Percentiles rank a stretch among this genome's conserved stretches.
Evolutionary conservation across 2,888 invertebrate genomes (phyloP).

Genomic region (Brachycybe producta): DNA sequence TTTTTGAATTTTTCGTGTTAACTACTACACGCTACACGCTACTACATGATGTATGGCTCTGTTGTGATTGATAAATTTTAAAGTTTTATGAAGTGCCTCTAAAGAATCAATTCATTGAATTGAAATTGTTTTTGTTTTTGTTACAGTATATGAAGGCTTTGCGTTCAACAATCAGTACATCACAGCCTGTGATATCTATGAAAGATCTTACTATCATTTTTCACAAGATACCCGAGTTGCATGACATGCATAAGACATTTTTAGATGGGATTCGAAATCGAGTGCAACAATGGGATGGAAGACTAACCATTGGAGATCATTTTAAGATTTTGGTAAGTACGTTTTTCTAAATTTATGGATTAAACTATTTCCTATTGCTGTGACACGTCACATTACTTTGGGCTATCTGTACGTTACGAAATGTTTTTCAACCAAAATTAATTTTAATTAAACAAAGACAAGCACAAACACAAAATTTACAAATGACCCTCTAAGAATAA

Average conservation of each 20-base stretch:
- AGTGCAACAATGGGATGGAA: slow-evolving; percentile 59
- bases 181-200: slow-evolving; percentile 76
- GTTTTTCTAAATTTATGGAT: neutral
- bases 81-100: neutral
- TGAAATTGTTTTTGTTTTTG: too few relatives aligned
- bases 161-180: slow-evolving; percentile 70
- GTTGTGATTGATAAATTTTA: too few relatives aligned
- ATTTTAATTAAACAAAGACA: too few relatives aligned
- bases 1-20: too few relatives aligned
- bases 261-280: slow-evolving; percentile 55
- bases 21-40: too few relatives aligned
- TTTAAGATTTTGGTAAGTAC: slow-evolving; percentile 64
- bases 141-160: slow-evolving; percentile 84
- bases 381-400: neutral
- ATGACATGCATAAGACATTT: slow-evolving; percentile 68
- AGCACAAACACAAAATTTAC: too few relatives aligned
- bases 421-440: neutral
- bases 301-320: slow-evolving; percentile 63
- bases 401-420: neutral
- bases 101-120: neutral
- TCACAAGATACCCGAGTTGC: slow-evolving; percentile 79
- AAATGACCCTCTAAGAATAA: too few relatives aligned
- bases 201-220: slow-evolving; percentile 83
- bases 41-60: too few relatives aligned
- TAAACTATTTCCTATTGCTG: neutral